Evolutionary conservation across 2,113 vertebrate genomes (phyloP), one percentile per base, ranked within the genome.

Genomic region (Herpetotheres cachinnans): DNA sequence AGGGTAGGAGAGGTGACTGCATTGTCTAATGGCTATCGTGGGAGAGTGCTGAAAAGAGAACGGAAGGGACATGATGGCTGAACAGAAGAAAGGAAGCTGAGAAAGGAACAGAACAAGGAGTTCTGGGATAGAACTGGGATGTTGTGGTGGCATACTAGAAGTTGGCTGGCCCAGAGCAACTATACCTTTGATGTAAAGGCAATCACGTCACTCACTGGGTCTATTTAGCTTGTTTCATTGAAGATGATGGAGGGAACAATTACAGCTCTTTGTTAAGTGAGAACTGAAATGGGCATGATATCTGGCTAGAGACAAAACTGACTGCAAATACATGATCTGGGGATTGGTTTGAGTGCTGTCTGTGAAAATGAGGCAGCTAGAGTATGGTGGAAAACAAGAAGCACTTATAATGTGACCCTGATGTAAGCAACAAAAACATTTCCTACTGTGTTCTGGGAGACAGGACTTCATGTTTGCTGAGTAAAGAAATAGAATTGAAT

Each of bases 291-390:
- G 36, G n/a, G 69, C 17, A 24, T 82, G 70, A 89, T 93, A 54
- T 49, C 66, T 87, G 69, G 42, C 82, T 85, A 59, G 82, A 91
- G 86, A 96, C 81, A 85, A 93, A 89, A 88, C 62, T 80, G 66
- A 52, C 66, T 94, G 34, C 59, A 90, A 79, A 80, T 17, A 6
- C 54, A 44, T 65, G 44, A 65, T 73, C 58, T 87, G 58, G 81
- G 91, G 32, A 95, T 90, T 93, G 62, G 71, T 79, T 95, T 58
- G 52, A 93, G n/a, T 66, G 30, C 46, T 94, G 1, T 81, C 38
- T 95, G 55, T 84, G 89, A 95, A 82, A 95, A 87, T 50, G 67
- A 91, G 46, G 38, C n/a, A 2, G 54, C 26, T 74, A 49, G 38
- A 82, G n/a, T 88, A 47, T 30, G 26, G 29, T 47, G 42, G 29